phyloP scores from a whole-genome alignment of 2,888 invertebrate genomes.

The Imbricaverruca yamaguchii region DNA sequence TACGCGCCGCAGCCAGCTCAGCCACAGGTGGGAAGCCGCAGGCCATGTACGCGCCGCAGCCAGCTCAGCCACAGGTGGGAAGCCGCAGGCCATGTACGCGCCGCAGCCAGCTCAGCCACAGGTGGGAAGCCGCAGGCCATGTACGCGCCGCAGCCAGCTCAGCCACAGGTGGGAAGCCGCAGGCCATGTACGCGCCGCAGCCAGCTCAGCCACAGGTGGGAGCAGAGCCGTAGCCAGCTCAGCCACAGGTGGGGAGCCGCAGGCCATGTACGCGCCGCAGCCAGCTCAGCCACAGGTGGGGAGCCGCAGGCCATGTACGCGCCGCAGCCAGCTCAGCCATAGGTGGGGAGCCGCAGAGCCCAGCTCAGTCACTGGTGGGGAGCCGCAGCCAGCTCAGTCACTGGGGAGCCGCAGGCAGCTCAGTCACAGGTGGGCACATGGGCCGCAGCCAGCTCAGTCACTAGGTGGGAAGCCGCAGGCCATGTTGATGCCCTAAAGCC shows the following conservation, averaged over 20 bases:
- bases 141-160: neutral
- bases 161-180: neutral
- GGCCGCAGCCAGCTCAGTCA: neutral
- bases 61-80: neutral
- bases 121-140: constrained; percentile 5
- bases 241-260: neutral
- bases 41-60: constrained; percentile 11
- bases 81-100: constrained; percentile 9
- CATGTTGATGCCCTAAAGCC: constrained; percentile 3
- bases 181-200: constrained; percentile 11
- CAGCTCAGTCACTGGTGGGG: neutral
- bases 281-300: neutral
- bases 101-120: neutral
- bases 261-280: constrained; percentile 11
- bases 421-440: neutral
- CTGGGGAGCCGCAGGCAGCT: neutral
- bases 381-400: neutral
- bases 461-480: constrained; percentile 3
- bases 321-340: neutral
- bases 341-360: constrained; percentile 9
- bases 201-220: neutral
- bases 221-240: neutral
- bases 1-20: neutral
- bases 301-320: constrained; percentile 11
- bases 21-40: neutral